phyloP scores from a whole-genome alignment of 2,888 invertebrate genomes.

The Phengaris arion region DNA sequence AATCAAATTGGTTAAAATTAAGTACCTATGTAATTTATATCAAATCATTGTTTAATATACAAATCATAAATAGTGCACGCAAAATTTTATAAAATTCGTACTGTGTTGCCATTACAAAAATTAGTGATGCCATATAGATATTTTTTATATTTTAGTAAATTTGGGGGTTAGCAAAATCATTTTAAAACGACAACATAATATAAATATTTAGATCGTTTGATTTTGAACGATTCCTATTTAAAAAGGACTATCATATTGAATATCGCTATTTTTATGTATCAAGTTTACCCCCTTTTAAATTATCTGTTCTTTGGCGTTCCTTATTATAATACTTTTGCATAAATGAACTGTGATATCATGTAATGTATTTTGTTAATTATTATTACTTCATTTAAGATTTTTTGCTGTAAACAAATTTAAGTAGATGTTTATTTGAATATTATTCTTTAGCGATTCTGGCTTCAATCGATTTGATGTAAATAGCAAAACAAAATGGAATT shows the following conservation, averaged over 20 bases:
- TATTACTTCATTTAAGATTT: constrained; percentile 58
- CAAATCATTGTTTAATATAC: constrained; percentile 12
- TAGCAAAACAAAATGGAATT: constrained; percentile 67
- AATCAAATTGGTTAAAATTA: constrained; percentile 14
- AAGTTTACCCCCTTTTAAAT: constrained; percentile 44
- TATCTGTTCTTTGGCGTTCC: constrained; percentile 45
- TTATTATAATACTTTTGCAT: constrained; percentile 66
- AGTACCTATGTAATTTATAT: constrained; percentile 20
- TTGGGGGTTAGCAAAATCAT: neutral
- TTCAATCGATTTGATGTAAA: constrained; percentile 61
- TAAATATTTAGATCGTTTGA: neutral
- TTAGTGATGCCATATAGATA: constrained; percentile 27
- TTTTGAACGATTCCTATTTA: neutral
- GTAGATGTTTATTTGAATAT: constrained; percentile 38
- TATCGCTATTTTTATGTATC: constrained; percentile 5
- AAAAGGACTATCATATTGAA: neutral
- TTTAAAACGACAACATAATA: neutral
- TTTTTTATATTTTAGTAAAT: constrained; percentile 3
- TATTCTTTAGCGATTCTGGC: constrained; percentile 47
- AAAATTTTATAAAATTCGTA: constrained; percentile 12
- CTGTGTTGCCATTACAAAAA: constrained; percentile 21
- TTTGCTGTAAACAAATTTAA: constrained; percentile 46
- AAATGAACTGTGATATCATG: constrained; percentile 79
- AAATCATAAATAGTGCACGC: constrained; percentile 20
- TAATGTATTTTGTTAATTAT: constrained; percentile 70